Percentiles rank a stretch among this genome's conserved stretches.
Conservation (phyloP, 2,888 invertebrate genomes). For the Apamea sordens region DNA sequence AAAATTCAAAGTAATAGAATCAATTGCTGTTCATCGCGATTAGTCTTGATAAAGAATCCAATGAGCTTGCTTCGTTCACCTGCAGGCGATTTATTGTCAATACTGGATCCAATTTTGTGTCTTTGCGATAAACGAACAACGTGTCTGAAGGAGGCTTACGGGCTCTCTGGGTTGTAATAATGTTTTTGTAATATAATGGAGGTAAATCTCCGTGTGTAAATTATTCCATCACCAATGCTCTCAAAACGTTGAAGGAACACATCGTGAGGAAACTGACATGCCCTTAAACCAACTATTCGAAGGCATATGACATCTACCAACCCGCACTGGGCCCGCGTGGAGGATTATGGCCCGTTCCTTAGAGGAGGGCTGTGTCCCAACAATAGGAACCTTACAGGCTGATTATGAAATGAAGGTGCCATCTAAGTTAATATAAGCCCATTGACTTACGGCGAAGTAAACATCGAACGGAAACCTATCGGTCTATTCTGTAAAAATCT, state of each 20-base stretch:
- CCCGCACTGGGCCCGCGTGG: background rate
- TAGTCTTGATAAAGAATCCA: conserved; percentile 55
- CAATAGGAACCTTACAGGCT: background rate
- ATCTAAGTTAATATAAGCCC: background rate
- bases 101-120: conserved; percentile 53
- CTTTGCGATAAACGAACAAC: conserved; percentile 11
- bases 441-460: conserved; percentile 1
- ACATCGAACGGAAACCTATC: background rate
- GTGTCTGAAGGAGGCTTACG: background rate
- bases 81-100: conserved; percentile 67
- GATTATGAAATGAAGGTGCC: background rate
- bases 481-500: background rate
- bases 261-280: background rate
- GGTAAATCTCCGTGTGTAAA: background rate
- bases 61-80: conserved; percentile 57
- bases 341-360: background rate
- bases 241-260: background rate
- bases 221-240: no score
- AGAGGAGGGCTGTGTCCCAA: no score
- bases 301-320: background rate
- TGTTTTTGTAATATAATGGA: background rate
- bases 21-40: conserved; percentile 62
- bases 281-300: background rate
- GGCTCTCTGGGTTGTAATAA: background rate
- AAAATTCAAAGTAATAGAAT: conserved; percentile 31